Base-by-base conservation (phyloP, 1,140 invertebrate species). In the Anastatus disparis region DNA sequence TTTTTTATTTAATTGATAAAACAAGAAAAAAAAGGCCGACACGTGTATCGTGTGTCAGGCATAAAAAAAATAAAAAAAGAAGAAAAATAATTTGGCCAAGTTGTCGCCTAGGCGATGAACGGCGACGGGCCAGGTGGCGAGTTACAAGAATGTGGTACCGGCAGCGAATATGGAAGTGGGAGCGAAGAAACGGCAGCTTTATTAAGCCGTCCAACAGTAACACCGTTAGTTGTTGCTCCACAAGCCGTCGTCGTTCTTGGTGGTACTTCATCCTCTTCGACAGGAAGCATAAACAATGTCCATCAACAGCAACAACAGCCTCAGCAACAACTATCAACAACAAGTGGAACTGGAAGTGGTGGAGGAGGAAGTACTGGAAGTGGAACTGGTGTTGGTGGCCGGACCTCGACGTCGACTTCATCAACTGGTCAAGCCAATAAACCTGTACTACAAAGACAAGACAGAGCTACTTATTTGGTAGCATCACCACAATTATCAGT, bases 361-460 rank as follows among this genome's bases (percentile, higher is more conserved):
- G 10, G 10, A 6, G 31, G 31, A 4, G 4, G 4, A 10, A 35
- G 31, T 35, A 35, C 31, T 6, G 31, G 31, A 35, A 4, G 10
- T 6, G 4, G 4, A 4, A 10, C 4, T 4, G 4, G 31, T 10
- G 31, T 4, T 4, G 4, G 31, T 10, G 31, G 31, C 4, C 4
- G 31, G 31, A 4, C 4, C 4, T 35, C 31, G 31, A 35, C 17
- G 40, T n/a, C n/a, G n/a, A 20, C 40, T 6, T 27, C 40, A 1
- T 3, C 13, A 1, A 79, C 74, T 46, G 26, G 38, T 2, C 84
- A 78, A 73, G 82, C 79, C 56, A 94, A 94, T 52, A 94, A 94
- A 81, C 93, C 93, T 44, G 91, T 94, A 27, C 86, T 95, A 64
- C 93, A 92, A 86, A 88, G 93, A 66, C 93, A 95, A 85, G 93